Base-by-base conservation (phyloP, 2,797 vertebrate species). In the Sebastes oblongus region DNA sequence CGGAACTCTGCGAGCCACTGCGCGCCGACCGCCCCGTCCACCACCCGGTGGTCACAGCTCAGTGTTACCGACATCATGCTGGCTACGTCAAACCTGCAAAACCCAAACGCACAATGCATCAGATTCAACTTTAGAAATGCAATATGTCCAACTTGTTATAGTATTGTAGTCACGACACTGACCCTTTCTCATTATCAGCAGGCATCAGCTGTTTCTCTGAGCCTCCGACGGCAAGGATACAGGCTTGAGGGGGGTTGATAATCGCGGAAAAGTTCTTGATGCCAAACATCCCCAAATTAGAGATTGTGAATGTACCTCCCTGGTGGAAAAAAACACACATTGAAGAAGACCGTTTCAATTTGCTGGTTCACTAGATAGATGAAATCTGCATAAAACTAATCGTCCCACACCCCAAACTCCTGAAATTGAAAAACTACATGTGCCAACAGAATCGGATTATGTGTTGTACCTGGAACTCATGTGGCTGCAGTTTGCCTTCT, bases 1-100 rank as follows among this genome's bases (percentile, higher is more conserved):
- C 97, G 97, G 95, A 99, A 99, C 89, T 99, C 98, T 1, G 97
- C 96, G 60, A 99, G 97, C 98, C 98, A 99, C 94, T 99, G 98
- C 1, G 98, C 98, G 5, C 98, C 98, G 18, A 99, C 97, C 1
- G 98, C 98, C 62, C 98, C 98, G 1, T 99, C 98, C 79, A 99
- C 98, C 77, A 99, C 98, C 18, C 98, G 96, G 82, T 99, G 98
- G 88, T 99, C 98, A 86, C 98, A 99, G 91, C 98, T 99, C 77
- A 99, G 96, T 0, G 98, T 99, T 81, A 99, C 98, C 0, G 98
- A 97, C 98, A 99, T 99, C 91, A 99, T 34, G 64, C 87, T 98
- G 91, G 97, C 96, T 66, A 98, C 97, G 0, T 98, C 97, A 68
- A 99, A 99, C 84, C 98, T 99, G 92, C 4, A 24, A 55, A 70